Conservation (phyloP, 2,113 vertebrate genomes). For the Spea multiplicata region DNA sequence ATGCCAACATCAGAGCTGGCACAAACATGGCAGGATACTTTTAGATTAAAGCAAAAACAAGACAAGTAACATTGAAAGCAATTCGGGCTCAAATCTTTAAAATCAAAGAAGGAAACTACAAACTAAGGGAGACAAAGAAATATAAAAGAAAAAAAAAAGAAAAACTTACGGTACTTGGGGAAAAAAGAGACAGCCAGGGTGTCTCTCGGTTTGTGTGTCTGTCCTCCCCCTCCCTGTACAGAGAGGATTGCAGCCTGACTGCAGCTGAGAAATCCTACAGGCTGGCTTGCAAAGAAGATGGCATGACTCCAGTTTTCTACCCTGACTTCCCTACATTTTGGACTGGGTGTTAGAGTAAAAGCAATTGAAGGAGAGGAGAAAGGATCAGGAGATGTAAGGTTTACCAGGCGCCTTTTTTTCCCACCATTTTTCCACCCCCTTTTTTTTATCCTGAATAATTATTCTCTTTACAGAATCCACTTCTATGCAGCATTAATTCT, state of each 20-base stretch:
- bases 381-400: slow-evolving; percentile 46
- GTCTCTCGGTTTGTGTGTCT: slow-evolving; percentile 25
- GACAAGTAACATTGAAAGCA: neutral
- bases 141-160: slow-evolving; percentile 2
- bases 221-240: slow-evolving; percentile 21
- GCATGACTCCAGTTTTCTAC: slow-evolving; percentile 41
- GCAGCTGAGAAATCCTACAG: slow-evolving; percentile 47
- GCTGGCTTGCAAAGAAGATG: slow-evolving; percentile 45
- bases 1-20: slow-evolving; percentile 45
- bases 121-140: neutral
- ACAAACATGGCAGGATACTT: slow-evolving; percentile 25
- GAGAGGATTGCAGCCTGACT: slow-evolving; percentile 42
- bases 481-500: slow-evolving; percentile 1
- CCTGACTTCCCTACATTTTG: slow-evolving; percentile 46
- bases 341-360: slow-evolving; percentile 48
- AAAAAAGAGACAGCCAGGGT: slow-evolving; percentile 22
- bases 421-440: slow-evolving; percentile 31
- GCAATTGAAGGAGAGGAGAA: slow-evolving; percentile 47
- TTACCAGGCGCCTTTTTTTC: slow-evolving; percentile 43
- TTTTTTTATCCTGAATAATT: slow-evolving; percentile 37
- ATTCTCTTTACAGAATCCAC: slow-evolving; percentile 16
- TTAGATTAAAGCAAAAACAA: slow-evolving; percentile 18
- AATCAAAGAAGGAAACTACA: neutral
- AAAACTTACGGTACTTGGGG: slow-evolving; percentile 33
- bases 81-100: neutral